These are phyloP conservation scores for Caenorhabditis latens DNA, from an alignment of 1,140 invertebrate species.

Conservation along the genomic window DNA sequence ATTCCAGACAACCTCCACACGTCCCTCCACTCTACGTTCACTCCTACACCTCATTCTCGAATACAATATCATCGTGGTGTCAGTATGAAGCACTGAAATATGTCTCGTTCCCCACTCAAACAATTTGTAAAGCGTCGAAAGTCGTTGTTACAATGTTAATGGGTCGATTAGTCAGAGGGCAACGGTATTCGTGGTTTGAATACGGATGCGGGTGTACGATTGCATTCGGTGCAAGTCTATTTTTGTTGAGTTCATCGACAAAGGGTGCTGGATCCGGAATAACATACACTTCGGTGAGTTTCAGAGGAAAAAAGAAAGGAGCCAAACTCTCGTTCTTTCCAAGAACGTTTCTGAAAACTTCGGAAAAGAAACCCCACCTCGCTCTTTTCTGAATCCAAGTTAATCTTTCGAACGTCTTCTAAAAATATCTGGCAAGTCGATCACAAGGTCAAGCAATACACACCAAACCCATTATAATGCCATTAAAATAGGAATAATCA, in stretches of 20 bases:
- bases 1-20: slow-evolving; percentile 73
- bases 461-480: not conserved
- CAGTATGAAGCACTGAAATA: slow-evolving; percentile 99
- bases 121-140: slow-evolving; percentile 92
- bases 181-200: slow-evolving; percentile 88
- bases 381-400: too few relatives aligned
- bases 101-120: slow-evolving; percentile 95
- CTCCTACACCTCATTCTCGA: slow-evolving; percentile 94
- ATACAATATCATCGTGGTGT: slow-evolving; percentile 98
- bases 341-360: too few relatives aligned
- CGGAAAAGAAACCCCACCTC: too few relatives aligned
- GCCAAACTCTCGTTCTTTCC: too few relatives aligned
- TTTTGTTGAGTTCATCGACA: slow-evolving; percentile 79
- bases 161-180: slow-evolving; percentile 89
- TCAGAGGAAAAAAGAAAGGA: too few relatives aligned
- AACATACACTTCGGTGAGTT: slow-evolving; percentile 55
- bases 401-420: too few relatives aligned
- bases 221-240: slow-evolving; percentile 91
- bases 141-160: slow-evolving; percentile 98
- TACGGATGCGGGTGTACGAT: slow-evolving; percentile 91
- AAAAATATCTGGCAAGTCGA: not conserved
- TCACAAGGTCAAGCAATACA: not conserved
- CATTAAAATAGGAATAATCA: not conserved
- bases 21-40: slow-evolving; percentile 93
- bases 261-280: not conserved